These are phyloP conservation scores for Ceramica pisi DNA, from an alignment of 2,888 invertebrate species.

Conservation along the genomic window DNA sequence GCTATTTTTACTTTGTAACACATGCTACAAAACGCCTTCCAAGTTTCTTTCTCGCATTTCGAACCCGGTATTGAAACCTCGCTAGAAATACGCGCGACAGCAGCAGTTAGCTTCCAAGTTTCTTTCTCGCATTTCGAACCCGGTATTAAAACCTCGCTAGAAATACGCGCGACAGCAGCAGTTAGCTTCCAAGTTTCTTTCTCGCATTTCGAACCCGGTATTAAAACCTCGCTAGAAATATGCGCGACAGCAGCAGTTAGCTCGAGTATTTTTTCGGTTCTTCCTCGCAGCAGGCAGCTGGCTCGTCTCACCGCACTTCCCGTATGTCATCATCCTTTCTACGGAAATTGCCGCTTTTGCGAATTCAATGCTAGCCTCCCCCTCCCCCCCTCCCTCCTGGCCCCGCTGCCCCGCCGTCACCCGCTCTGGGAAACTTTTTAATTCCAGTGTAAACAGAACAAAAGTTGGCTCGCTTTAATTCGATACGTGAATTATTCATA, in stretches of 20 bases:
- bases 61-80: slow-evolving; percentile 6
- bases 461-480: slow-evolving; percentile 74
- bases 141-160: slow-evolving; percentile 10
- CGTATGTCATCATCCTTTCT: slow-evolving; percentile 58
- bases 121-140: background rate
- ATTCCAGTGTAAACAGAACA: slow-evolving; percentile 76
- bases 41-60: too few species aligned
- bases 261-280: slow-evolving; percentile 24
- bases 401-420: slow-evolving; percentile 20
- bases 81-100: background rate
- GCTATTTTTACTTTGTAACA: background rate
- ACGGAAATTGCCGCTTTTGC: slow-evolving; percentile 68
- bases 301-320: slow-evolving; percentile 44
- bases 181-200: background rate
- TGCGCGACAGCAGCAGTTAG: background rate
- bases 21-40: background rate
- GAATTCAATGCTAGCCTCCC: slow-evolving; percentile 63
- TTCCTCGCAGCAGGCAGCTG: slow-evolving; percentile 33
- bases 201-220: background rate
- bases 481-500: slow-evolving; percentile 78
- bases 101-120: background rate
- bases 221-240: slow-evolving; percentile 15
- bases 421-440: slow-evolving; percentile 69
- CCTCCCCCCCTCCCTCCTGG: background rate
- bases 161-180: background rate